Percentiles rank a stretch among this genome's conserved stretches.
Conservation (phyloP, 2,797 vertebrate genomes). For the Scolopax bukidnonensis region DNA sequence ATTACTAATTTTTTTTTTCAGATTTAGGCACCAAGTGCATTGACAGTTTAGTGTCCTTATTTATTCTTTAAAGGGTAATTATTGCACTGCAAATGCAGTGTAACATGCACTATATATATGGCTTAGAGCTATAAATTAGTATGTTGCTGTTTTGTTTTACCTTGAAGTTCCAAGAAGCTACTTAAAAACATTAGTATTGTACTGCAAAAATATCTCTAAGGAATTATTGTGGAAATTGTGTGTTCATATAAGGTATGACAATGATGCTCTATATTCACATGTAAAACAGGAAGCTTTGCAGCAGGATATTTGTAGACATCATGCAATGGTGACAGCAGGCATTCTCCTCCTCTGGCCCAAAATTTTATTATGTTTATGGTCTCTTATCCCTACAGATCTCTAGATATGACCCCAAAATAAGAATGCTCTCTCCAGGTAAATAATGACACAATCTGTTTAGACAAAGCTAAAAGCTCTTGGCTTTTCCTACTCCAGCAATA, state of each 20-base stretch:
- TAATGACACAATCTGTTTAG: neutral
- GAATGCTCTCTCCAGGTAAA: neutral
- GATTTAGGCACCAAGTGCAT: neutral
- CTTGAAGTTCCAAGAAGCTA: neutral
- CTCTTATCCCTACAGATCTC: neutral
- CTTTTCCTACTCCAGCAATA: neutral
- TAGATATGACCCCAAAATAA: neutral
- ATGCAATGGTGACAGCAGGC: neutral
- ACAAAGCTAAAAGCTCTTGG: neutral
- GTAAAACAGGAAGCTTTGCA: neutral
- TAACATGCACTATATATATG: neutral
- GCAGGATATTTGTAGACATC: neutral
- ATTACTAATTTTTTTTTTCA: neutral
- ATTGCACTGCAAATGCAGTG: neutral
- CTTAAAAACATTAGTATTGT: neutral
- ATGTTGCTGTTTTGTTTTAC: neutral
- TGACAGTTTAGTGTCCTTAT: neutral
- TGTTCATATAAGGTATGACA: neutral
- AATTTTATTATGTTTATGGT: neutral
- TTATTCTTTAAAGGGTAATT: conserved; percentile 10
- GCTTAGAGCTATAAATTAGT: neutral
- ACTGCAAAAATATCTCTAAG: neutral
- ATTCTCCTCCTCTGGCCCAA: neutral
- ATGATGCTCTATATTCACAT: neutral
- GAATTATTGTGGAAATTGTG: neutral